A percentile compares a stretch with the other conserved stretches of the same genome.
These are phyloP conservation scores for Macropus fuliginosus DNA, from an alignment of 2,797 vertebrate species.

Conservation along the genomic window DNA sequence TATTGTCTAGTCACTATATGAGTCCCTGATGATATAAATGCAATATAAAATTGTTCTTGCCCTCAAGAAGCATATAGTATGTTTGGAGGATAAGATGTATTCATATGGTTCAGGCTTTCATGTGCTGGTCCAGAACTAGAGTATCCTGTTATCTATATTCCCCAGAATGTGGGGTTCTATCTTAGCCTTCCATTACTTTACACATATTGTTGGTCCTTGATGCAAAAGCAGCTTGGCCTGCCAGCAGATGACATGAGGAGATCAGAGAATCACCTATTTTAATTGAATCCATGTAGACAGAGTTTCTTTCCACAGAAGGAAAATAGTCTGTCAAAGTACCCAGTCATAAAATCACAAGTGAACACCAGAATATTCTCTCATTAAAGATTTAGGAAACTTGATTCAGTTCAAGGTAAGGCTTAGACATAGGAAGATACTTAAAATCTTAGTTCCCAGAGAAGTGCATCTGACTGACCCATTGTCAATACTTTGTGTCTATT, in stretches of 20 bases:
- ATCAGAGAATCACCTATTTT: background rate
- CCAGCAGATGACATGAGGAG: background rate
- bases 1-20: no score
- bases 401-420: background rate
- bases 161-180: background rate
- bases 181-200: background rate
- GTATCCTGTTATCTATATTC: no score
- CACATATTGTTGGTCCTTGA: background rate
- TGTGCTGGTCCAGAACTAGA: no score
- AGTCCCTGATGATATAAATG: no score
- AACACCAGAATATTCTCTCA: background rate
- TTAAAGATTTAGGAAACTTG: background rate
- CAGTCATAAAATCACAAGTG: background rate
- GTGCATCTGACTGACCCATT: background rate
- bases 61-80: no score
- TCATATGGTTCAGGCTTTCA: no score
- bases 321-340: background rate
- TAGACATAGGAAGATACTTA: background rate
- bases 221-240: background rate
- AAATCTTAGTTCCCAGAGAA: background rate
- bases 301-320: background rate
- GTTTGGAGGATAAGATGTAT: no score
- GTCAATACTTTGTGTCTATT: background rate
- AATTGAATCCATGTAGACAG: background rate
- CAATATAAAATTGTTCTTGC: no score